Conservation (phyloP, 2,888 invertebrate genomes). For the Ceramica pisi region DNA sequence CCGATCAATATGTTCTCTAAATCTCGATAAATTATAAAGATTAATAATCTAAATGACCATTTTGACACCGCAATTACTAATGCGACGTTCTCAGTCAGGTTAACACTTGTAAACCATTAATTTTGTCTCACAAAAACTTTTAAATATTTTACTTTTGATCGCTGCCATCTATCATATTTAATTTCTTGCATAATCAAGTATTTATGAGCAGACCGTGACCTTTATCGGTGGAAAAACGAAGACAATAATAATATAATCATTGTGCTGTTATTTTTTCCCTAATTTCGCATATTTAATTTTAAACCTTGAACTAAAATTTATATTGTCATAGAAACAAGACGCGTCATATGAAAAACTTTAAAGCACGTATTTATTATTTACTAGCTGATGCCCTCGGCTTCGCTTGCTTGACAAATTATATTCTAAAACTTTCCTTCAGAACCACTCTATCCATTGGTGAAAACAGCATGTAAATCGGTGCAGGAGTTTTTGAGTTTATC, state of each 20-base stretch:
- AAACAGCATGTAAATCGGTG: too few relatives aligned
- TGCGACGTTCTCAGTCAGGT: background rate
- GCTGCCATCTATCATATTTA: constrained; percentile 1
- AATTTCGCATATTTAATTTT: constrained; percentile 2
- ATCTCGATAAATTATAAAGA: background rate
- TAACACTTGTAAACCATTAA: background rate
- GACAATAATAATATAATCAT: background rate
- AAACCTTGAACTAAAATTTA: constrained; percentile 3
- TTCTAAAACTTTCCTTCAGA: too few relatives aligned
- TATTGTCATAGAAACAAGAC: too few relatives aligned
- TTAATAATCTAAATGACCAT: background rate
- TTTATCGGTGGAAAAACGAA: background rate
- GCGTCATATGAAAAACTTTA: background rate
- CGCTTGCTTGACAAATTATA: too few relatives aligned
- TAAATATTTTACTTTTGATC: constrained; percentile 7
- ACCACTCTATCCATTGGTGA: too few relatives aligned
- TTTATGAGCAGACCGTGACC: background rate
- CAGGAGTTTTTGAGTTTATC: too few relatives aligned
- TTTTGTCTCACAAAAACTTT: background rate
- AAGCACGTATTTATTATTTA: too few relatives aligned
- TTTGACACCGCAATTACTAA: constrained; percentile 9
- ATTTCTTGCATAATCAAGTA: background rate
- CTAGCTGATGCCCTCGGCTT: too few relatives aligned
- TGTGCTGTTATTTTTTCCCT: background rate
- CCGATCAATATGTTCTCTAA: background rate